Percentiles rank a stretch among this genome's conserved stretches.
Evolutionary conservation across 2,113 vertebrate species (phyloP).

Genomic region (Myocastor coypus): DNA sequence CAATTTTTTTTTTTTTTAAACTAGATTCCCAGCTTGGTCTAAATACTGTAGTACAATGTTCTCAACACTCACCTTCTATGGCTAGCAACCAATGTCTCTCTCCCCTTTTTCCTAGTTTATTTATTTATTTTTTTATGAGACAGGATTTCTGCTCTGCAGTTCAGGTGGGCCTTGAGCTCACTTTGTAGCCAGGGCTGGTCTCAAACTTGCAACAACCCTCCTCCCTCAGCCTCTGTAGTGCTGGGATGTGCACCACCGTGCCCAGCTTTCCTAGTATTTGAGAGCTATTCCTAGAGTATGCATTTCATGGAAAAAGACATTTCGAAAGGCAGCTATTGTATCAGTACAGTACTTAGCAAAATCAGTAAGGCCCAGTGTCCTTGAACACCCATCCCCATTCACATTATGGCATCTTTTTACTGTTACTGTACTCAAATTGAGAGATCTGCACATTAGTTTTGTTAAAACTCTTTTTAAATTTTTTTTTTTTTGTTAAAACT

Average conservation of each 20-base stretch:
- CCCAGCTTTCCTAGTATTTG: background rate
- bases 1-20: too few species aligned
- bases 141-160: too few species aligned
- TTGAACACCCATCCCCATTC: background rate
- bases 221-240: too few species aligned
- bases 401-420: background rate
- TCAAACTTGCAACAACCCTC: too few species aligned
- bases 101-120: background rate
- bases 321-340: background rate
- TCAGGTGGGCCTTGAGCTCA: too few species aligned
- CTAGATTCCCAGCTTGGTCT: background rate
- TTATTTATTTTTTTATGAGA: too few species aligned
- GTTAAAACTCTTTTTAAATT: slow-evolving; percentile 2
- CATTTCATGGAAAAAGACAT: slow-evolving; percentile 13
- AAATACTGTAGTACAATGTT: background rate
- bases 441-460: background rate
- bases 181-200: too few species aligned
- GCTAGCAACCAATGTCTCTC: background rate
- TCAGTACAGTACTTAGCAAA: background rate
- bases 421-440: slow-evolving; percentile 3
- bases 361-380: background rate
- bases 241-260: too few species aligned
- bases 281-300: background rate
- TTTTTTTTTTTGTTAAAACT: slow-evolving; percentile 25
- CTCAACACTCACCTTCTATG: background rate